Evolutionary conservation across 2,113 vertebrate genomes (phyloP).

Genomic region (Chloropsis cyanopogon): DNA sequence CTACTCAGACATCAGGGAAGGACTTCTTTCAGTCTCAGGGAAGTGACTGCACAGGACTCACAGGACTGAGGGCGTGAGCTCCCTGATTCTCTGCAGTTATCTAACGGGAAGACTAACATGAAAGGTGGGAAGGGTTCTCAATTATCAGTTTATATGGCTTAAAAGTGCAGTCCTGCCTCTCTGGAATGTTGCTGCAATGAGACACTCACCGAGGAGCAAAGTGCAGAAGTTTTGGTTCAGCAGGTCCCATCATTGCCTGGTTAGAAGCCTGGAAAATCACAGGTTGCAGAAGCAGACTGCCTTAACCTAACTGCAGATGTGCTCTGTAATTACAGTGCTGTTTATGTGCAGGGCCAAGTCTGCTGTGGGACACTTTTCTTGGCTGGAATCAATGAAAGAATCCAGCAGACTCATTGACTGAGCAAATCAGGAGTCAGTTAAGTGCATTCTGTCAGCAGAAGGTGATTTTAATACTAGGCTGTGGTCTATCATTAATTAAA

Average conservation of each 20-base stretch:
- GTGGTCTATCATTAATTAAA: conserved; percentile 36
- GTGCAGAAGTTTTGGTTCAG: background rate
- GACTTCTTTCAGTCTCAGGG: background rate
- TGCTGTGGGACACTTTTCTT: background rate
- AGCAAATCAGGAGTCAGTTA: background rate
- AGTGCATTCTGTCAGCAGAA: conserved; percentile 31
- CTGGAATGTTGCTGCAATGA: background rate
- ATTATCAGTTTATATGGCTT: background rate
- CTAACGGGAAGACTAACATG: background rate
- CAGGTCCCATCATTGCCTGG: background rate
- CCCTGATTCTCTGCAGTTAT: background rate
- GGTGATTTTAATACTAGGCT: conserved; percentile 23
- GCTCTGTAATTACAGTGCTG: background rate
- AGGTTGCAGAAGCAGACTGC: background rate
- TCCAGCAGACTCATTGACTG: background rate
- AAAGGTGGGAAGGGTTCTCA: background rate
- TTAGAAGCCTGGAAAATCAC: background rate
- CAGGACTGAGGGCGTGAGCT: background rate
- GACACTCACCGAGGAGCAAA: background rate
- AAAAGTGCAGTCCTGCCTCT: background rate
- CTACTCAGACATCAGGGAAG: background rate
- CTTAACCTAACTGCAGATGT: background rate
- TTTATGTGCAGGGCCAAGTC: background rate
- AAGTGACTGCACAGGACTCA: background rate
- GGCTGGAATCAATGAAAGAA: background rate